A percentile compares a stretch with the other conserved stretches of the same genome.
These are phyloP conservation scores for Lymantria dispar DNA, from an alignment of 2,888 invertebrate genomes.

Conservation along the genomic window DNA sequence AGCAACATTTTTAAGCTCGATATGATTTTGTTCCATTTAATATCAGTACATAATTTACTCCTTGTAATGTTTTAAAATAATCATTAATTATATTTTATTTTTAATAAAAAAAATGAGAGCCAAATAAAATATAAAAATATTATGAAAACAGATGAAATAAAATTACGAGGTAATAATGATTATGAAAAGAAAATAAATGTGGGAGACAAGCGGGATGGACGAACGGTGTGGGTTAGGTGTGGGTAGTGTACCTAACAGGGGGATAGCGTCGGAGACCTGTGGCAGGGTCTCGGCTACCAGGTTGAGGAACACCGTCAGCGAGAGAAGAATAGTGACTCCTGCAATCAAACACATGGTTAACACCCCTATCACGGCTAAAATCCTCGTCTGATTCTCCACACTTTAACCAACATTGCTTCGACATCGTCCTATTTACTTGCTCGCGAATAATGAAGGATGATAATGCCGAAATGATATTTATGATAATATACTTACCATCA, in stretches of 20 bases:
- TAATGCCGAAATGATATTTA: constrained; percentile 40
- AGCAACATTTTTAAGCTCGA: constrained; percentile 37
- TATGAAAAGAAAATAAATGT: constrained; percentile 52
- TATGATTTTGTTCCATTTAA: constrained; percentile 33
- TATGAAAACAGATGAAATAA: constrained; percentile 45
- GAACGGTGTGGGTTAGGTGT: constrained; percentile 63
- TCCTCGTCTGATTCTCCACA: constrained; percentile 1
- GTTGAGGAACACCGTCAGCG: constrained; percentile 99
- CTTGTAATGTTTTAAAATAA: constrained; percentile 80
- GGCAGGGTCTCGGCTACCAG: constrained; percentile 99
- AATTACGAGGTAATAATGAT: constrained; percentile 44
- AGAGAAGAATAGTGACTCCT: constrained; percentile 99
- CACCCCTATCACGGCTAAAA: constrained; percentile 45
- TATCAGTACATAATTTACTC: constrained; percentile 70
- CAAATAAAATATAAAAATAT: constrained; percentile 39
- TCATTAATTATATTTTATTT: constrained; percentile 53
- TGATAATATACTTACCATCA: constrained; percentile 45
- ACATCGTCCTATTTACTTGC: not conserved
- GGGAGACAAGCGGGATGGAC: constrained; percentile 56
- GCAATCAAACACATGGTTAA: constrained; percentile 88
- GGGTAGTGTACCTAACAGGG: constrained; percentile 96
- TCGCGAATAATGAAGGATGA: constrained; percentile 22
- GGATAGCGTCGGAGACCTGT: constrained; percentile 99
- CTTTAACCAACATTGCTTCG: not conserved
- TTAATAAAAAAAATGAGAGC: constrained; percentile 41